Percentiles rank a stretch among this genome's conserved stretches.
Conservation (phyloP, 2,113 vertebrate species). For the Coregonus clupeaformis region DNA sequence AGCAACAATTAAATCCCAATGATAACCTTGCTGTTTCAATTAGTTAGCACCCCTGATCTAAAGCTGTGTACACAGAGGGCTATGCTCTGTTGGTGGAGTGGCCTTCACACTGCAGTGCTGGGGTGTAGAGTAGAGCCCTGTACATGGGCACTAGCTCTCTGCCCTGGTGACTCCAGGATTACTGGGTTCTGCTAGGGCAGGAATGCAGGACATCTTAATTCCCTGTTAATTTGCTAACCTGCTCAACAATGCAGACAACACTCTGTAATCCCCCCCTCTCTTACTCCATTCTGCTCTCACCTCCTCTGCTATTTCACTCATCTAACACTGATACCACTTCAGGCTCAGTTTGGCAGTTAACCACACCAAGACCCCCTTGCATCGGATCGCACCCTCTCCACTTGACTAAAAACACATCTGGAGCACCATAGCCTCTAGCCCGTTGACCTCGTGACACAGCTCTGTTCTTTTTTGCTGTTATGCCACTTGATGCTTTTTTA, state of each 20-base stretch:
- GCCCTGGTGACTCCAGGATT: constrained; percentile 57
- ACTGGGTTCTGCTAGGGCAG: constrained; percentile 50
- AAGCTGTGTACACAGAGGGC: constrained; percentile 27
- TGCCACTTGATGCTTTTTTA: constrained; percentile 24
- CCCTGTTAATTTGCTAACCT: constrained; percentile 76
- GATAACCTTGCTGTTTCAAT: constrained; percentile 19
- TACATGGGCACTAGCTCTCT: background rate
- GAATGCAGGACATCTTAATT: constrained; percentile 73
- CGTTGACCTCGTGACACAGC: background rate
- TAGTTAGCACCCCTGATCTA: constrained; percentile 24
- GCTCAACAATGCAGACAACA: constrained; percentile 66
- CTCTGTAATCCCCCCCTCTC: constrained; percentile 27
- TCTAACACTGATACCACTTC: background rate
- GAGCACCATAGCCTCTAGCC: background rate
- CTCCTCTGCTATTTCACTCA: background rate
- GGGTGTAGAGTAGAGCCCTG: constrained; percentile 5
- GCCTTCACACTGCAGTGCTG: constrained; percentile 24
- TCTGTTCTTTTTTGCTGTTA: background rate
- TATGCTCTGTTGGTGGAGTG: constrained; percentile 15
- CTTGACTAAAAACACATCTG: constrained; percentile 19
- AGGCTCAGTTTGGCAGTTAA: background rate
- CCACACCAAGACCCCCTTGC: background rate
- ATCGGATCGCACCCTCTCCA: background rate
- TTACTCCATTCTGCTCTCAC: constrained; percentile 29
- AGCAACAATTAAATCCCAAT: constrained; percentile 19